phyloP scores from a whole-genome alignment of 1,140 invertebrate genomes.

The Metaphire vulgaris region DNA sequence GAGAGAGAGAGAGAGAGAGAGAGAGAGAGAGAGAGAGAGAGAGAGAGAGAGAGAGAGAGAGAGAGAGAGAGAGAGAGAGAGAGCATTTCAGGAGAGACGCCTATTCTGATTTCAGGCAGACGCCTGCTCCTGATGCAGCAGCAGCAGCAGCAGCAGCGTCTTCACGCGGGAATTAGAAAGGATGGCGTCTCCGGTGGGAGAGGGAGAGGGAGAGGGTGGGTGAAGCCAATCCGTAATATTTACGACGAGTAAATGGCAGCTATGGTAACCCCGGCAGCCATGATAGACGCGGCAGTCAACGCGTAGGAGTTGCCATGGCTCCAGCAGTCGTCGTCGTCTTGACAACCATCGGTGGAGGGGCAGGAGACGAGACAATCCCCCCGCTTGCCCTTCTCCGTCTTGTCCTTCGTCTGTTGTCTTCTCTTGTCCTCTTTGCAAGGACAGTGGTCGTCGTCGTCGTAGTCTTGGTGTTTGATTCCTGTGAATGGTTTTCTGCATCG shows the following conservation, averaged over 20 bases:
- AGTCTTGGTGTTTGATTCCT: not conserved
- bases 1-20: not conserved
- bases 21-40: not conserved
- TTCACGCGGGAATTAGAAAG: too few species aligned
- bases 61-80: not conserved
- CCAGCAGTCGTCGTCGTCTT: not conserved
- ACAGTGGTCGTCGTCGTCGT: not conserved
- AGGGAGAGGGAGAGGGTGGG: not conserved
- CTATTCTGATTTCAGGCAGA: too few species aligned
- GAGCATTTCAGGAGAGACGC: not conserved
- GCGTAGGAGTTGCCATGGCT: not conserved
- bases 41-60: not conserved
- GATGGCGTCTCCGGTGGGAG: too few species aligned
- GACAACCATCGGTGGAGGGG: not conserved
- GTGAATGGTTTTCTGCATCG: not conserved
- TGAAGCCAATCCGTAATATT: not conserved
- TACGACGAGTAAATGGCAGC: not conserved
- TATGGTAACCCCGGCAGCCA: not conserved
- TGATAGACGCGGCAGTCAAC: not conserved
- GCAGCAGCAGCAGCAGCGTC: too few species aligned
- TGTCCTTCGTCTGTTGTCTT: not conserved
- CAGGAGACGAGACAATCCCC: too few species aligned
- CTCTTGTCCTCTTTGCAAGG: not conserved
- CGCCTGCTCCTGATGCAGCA: too few species aligned
- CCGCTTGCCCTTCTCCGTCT: not conserved